A percentile compares a stretch with the other conserved stretches of the same genome.
Evolutionary conservation across 2,113 vertebrate genomes (phyloP).

Genomic region (Halichoerus grypus): DNA sequence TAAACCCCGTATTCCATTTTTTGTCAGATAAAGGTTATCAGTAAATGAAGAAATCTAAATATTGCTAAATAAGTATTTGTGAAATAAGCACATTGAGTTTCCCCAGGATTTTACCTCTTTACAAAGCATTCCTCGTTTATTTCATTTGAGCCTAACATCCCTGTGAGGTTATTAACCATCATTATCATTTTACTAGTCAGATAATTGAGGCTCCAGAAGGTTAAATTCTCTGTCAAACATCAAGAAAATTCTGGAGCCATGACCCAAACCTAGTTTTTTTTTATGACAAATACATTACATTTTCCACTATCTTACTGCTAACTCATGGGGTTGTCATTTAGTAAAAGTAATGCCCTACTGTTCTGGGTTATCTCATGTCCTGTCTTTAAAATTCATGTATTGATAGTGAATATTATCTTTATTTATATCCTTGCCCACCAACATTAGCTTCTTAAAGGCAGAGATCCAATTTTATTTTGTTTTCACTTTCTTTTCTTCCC

Average conservation of each 20-base stretch:
- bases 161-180: not conserved
- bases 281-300: not conserved
- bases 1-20: not conserved
- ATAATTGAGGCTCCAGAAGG: not conserved
- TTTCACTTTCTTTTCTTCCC: not conserved
- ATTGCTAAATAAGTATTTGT: constrained; percentile 10
- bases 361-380: not conserved
- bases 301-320: not conserved
- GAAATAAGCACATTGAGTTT: constrained; percentile 2
- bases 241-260: constrained; percentile 27
- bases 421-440: not conserved
- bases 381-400: not conserved
- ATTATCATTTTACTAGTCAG: not conserved
- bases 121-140: not conserved
- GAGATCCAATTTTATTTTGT: not conserved
- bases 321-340: not conserved
- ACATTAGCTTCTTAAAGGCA: not conserved
- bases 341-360: not conserved
- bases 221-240: not conserved
- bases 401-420: not conserved
- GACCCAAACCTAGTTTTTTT: not conserved
- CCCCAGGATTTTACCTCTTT: not conserved
- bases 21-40: not conserved
- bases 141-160: not conserved
- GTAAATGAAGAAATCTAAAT: not conserved